These are phyloP conservation scores for Galeopterus variegatus DNA, from an alignment of 2,113 vertebrate species.

Conservation along the genomic window DNA sequence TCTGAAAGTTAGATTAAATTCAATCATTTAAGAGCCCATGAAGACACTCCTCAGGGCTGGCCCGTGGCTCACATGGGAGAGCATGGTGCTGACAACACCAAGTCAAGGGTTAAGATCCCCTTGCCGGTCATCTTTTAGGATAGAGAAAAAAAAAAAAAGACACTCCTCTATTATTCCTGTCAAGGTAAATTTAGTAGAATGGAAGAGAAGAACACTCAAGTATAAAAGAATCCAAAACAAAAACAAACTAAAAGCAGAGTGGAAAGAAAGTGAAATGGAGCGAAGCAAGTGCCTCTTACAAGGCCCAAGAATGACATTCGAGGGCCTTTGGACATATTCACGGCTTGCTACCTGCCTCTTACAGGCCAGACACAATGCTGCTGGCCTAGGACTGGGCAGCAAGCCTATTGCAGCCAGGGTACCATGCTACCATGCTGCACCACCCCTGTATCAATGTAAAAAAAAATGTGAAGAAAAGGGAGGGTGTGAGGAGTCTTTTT, in stretches of 20 bases:
- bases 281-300: slow-evolving; percentile 96
- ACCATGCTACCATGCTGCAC: slow-evolving; percentile 87
- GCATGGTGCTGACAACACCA: too few species aligned
- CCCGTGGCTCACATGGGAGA: too few species aligned
- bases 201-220: slow-evolving; percentile 48
- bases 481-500: slow-evolving; percentile 86
- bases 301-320: slow-evolving; percentile 88
- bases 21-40: background rate
- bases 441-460: slow-evolving; percentile 82
- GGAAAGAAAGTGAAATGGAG: slow-evolving; percentile 86
- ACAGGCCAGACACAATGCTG: slow-evolving; percentile 93
- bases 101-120: too few species aligned
- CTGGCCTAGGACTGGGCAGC: slow-evolving; percentile 93
- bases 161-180: background rate
- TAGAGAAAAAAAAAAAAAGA: background rate
- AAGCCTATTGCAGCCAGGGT: slow-evolving; percentile 84
- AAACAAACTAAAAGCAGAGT: slow-evolving; percentile 74
- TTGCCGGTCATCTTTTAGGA: too few species aligned
- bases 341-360: slow-evolving; percentile 95
- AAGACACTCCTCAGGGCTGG: background rate
- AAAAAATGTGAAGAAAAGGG: slow-evolving; percentile 88
- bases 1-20: slow-evolving; percentile 14
- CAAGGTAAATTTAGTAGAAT: slow-evolving; percentile 17
- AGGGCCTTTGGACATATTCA: slow-evolving; percentile 89
- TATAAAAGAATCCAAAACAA: slow-evolving; percentile 41